phyloP scores from a whole-genome alignment of 92 coral and sea anemone genomes.

The Palythoa heliodiscus region DNA sequence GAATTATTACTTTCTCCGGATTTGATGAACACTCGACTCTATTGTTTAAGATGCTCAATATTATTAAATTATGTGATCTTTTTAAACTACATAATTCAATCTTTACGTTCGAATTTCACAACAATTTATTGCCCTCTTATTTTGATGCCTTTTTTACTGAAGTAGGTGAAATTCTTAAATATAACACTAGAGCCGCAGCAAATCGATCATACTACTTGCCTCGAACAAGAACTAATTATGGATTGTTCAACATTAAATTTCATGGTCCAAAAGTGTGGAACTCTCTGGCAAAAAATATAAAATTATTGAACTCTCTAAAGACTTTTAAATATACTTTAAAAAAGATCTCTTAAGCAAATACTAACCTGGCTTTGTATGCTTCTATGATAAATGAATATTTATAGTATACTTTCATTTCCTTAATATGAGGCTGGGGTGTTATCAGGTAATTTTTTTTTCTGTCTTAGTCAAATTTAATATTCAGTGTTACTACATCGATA shows the following conservation, averaged over 20 bases:
- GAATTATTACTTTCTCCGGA: too few species aligned
- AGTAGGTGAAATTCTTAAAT: background rate
- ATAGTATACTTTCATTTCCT: too few species aligned
- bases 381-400: background rate
- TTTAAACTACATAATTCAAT: background rate
- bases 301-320: background rate
- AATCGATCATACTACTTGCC: too few species aligned
- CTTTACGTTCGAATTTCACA: background rate
- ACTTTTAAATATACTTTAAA: constrained; percentile 2
- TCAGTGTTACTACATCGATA: constrained; percentile 5
- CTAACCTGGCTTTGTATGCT: constrained; percentile 12
- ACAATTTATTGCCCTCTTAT: too few species aligned
- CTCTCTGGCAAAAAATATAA: too few species aligned
- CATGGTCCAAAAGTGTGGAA: too few species aligned
- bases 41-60: constrained; percentile 37
- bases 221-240: too few species aligned
- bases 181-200: constrained; percentile 41
- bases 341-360: constrained; percentile 18
- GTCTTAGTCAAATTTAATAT: background rate
- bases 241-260: too few species aligned
- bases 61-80: constrained; percentile 17
- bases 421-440: background rate
- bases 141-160: too few species aligned
- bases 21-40: constrained; percentile 48
- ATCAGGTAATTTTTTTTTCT: background rate